phyloP scores from a whole-genome alignment of 2,797 vertebrate species.

The Sebastes steindachneri region DNA sequence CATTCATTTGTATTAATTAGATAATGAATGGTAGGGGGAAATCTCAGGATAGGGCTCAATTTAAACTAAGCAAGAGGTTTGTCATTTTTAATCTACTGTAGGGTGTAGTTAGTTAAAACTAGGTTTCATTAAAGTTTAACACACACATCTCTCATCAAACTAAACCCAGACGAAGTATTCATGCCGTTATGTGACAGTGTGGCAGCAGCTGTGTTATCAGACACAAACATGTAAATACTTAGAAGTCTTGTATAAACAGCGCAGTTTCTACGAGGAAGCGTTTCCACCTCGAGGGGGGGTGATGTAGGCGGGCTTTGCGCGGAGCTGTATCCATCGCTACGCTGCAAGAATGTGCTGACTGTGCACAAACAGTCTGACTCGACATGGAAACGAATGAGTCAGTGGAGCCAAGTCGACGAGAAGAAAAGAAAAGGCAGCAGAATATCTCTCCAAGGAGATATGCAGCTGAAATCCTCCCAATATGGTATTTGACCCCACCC shows the following conservation, averaged over 20 bases:
- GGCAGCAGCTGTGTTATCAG: constrained; percentile 40
- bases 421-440: constrained; percentile 55
- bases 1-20: neutral
- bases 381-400: constrained; percentile 77
- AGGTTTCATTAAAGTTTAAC: neutral
- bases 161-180: neutral
- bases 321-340: constrained; percentile 62
- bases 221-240: constrained; percentile 37
- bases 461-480: constrained; percentile 42
- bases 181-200: neutral
- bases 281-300: constrained; percentile 39
- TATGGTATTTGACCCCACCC: constrained; percentile 45
- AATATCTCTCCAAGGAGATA: constrained; percentile 71
- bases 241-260: constrained; percentile 31
- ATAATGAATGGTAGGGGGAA: neutral
- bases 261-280: constrained; percentile 38
- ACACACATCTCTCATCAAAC: neutral
- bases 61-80: neutral
- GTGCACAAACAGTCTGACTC: constrained; percentile 77
- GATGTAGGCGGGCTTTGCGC: constrained; percentile 30
- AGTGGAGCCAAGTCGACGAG: constrained; percentile 65
- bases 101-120: neutral
- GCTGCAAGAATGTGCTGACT: constrained; percentile 80
- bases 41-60: neutral
- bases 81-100: neutral